Percentiles rank a stretch among this genome's conserved stretches.
These are phyloP conservation scores for Fragum sueziense DNA, from an alignment of 2,888 invertebrate genomes.

Conservation along the genomic window DNA sequence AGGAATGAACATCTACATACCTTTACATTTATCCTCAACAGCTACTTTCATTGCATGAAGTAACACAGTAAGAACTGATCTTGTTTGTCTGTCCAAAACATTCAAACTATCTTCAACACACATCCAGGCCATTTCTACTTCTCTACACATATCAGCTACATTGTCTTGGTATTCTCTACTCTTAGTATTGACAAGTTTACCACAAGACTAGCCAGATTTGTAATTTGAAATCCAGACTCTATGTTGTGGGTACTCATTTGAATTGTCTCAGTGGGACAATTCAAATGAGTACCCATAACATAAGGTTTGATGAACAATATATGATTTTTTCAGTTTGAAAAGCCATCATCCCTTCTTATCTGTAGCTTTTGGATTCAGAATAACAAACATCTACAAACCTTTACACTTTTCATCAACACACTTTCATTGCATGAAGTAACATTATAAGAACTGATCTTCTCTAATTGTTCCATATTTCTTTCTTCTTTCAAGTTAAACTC, in stretches of 20 bases:
- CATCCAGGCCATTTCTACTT: conserved; percentile 41
- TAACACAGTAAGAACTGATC: conserved; percentile 17
- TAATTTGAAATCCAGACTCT: too few relatives aligned
- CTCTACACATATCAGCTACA: conserved; percentile 25
- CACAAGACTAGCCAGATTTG: not conserved
- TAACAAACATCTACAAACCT: too few relatives aligned
- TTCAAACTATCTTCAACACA: conserved; percentile 47
- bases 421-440: too few relatives aligned
- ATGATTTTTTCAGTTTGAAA: too few relatives aligned
- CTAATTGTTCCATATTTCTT: too few relatives aligned
- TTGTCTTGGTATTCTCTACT: conserved; percentile 11
- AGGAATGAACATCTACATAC: conserved; percentile 28
- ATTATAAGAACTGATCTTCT: too few relatives aligned
- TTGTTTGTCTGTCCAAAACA: conserved; percentile 14
- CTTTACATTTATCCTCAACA: conserved; percentile 47
- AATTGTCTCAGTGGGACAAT: too few relatives aligned
- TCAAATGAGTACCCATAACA: too few relatives aligned
- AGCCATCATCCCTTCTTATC: not conserved
- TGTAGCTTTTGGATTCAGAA: not conserved
- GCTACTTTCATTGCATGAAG: conserved; percentile 26
- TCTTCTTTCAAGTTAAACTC: too few relatives aligned
- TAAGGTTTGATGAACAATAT: too few relatives aligned
- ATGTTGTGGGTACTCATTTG: too few relatives aligned
- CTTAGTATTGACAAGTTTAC: conserved; percentile 6
- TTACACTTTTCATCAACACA: too few relatives aligned